Evolutionary conservation across 1,140 invertebrate species (phyloP), one percentile per base, ranked within the genome.

Genomic region (Propsilocerus akamusi): DNA sequence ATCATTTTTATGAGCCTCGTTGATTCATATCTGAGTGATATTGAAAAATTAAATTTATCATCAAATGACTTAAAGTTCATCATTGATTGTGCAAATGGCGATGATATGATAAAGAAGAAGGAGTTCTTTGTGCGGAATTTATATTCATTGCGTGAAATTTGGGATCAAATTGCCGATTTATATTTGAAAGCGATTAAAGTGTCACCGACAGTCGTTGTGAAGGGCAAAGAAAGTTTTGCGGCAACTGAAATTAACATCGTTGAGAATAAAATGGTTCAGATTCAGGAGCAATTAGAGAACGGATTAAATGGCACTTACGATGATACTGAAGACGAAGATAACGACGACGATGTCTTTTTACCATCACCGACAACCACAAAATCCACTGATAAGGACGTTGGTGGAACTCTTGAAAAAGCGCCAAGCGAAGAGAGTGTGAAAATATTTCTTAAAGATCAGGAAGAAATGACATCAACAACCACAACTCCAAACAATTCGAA

Each of bases 1-100:
- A 81, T 93, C 3, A 87, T 89, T 60, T 80, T 88, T n/a, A 82
- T 91, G 46, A 78, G 86, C 1, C 64, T 92, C 17, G 81, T 93
- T 47, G 86, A 93, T 60, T 70, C 91, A 47, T 80, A 81, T 60
- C 66, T 83, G 22, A 74, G 75, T 57, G 75, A 78, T 24, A 73
- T 79, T 46, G 64, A 72, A 24, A 74, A 69, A 28, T 77, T 77
- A 32, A 68, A 69, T 52, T 67, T 78, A 24, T 76, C 74, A 41
- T 58, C 76, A 1, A 74, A 80, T 32, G 73, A 76, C 34, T 70
- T 85, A 5, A 78, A 81, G 37, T 72, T 70, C 47, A 74, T 85
- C 30, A 57, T 86, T 8, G 72, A 73, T 50, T 72, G 60, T 4
- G 66, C 68, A 4, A 61, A 71, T 7, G 67, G 68, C 10, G 64